Conservation (phyloP, 2,113 vertebrate genomes). For the Puffinus mauretanicus region DNA sequence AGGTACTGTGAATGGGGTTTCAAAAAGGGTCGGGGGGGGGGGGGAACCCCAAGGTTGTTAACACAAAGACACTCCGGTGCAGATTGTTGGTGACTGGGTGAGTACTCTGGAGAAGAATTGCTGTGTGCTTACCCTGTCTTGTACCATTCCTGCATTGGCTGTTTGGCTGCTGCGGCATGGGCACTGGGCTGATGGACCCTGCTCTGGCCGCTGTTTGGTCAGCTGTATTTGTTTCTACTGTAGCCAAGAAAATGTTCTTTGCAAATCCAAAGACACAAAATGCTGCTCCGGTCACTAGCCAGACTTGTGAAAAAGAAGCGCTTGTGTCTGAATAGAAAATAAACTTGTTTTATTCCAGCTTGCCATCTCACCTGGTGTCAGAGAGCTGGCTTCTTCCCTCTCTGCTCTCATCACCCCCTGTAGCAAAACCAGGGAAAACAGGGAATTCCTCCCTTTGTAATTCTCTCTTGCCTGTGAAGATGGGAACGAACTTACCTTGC, state of each 20-base stretch:
- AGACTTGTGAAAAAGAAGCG: background rate
- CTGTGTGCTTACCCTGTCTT: background rate
- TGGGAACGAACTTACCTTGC: background rate
- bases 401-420: background rate
- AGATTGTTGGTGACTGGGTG: background rate
- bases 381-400: background rate
- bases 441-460: background rate
- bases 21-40: background rate
- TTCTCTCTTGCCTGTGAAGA: background rate
- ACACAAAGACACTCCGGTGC: too few species aligned
- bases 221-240: background rate
- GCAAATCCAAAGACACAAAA: too few species aligned
- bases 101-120: too few species aligned
- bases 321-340: background rate
- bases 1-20: background rate
- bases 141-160: background rate
- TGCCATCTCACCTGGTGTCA: background rate
- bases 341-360: background rate
- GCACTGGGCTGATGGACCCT: background rate
- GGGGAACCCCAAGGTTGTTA: too few species aligned
- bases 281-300: background rate
- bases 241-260: background rate
- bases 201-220: background rate
- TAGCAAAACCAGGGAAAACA: background rate
- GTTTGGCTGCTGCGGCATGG: background rate